phyloP scores from a whole-genome alignment of 1,140 invertebrate genomes.

The Tetranychus cinnabarinus region DNA sequence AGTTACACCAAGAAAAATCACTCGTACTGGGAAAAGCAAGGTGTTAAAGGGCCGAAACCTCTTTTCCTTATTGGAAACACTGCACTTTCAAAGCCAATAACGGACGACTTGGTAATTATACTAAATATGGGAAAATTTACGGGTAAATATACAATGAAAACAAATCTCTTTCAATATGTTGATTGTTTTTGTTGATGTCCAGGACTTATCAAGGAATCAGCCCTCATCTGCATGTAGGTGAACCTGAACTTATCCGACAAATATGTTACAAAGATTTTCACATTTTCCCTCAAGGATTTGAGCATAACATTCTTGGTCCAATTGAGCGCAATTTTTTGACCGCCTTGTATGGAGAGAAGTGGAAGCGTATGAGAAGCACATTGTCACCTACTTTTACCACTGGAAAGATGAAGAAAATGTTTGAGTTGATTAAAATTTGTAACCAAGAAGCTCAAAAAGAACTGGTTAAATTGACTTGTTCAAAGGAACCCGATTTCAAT shows the following conservation, averaged over 20 bases:
- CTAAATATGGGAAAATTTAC: too few relatives aligned
- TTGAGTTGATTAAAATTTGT: constrained; percentile 9
- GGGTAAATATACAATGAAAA: too few relatives aligned
- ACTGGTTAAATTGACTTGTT: neutral
- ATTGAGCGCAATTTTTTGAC: neutral
- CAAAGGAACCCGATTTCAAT: neutral
- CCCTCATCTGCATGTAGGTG: constrained; percentile 4
- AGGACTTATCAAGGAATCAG: neutral
- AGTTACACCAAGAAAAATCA: too few relatives aligned
- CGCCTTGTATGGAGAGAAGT: constrained; percentile 20
- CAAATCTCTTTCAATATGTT: neutral
- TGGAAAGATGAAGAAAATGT: constrained; percentile 32
- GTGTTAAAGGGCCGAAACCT: too few relatives aligned
- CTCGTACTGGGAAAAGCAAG: too few relatives aligned
- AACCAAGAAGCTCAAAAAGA: neutral
- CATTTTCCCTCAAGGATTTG: neutral
- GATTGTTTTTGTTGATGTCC: neutral
- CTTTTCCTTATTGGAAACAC: too few relatives aligned
- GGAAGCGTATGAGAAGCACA: constrained; percentile 28
- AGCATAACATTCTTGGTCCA: neutral
- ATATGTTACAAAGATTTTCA: constrained; percentile 13
- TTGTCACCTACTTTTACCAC: constrained; percentile 30
- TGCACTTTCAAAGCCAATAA: too few relatives aligned
- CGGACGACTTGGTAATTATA: too few relatives aligned
- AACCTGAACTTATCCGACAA: constrained; percentile 7